Base-by-base conservation (phyloP, 2,888 invertebrate genomes). In the Eupithecia insigniata region DNA sequence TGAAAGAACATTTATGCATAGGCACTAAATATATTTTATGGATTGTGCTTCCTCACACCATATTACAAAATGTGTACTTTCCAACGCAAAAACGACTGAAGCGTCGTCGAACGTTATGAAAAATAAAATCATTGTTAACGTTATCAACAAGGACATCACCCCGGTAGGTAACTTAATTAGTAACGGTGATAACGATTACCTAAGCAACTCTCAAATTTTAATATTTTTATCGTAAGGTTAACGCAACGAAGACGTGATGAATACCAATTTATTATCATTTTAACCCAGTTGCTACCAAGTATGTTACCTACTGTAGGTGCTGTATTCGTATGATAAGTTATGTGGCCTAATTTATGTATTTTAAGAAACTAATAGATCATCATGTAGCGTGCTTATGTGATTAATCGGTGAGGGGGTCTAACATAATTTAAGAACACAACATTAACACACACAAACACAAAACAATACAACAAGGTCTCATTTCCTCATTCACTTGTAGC, bases 401-500 rank as follows among this genome's bases (percentile, higher is more conserved):
- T 69, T 73, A 67, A 70, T 61, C 39, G 76, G 78, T 78, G 72
- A 72, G 71, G 78, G 77, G 60, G 66, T 65, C 61, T 69, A 71
- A 67, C 69, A 61, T 74, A 73, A 6, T 34, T 51, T 71, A 70
- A 66, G 46, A 58, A 71, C 51, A 74, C 72, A 69, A 34, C 22
- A 75, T 61, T 73, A 71, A 68, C 65, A 74, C 66, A 67, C 61
- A 71, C 14, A 66, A 66, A 66, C 46, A 68, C 58, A 71, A 55
- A 39, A 34, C 36, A 26, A 36, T 62, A 12, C 22, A 34, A 64
- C 60, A 60, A 34, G 36, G 64, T 64, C 64, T 64, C 64, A 64
- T 36, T n/a, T 34, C 36, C 75, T 70, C 77, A 79, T 81, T 76
- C 70, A 77, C 76, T 82, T 81, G 73, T 76, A 84, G 89, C 94